Conservation (phyloP, 2,797 vertebrate genomes). For the Morelia viridis region DNA sequence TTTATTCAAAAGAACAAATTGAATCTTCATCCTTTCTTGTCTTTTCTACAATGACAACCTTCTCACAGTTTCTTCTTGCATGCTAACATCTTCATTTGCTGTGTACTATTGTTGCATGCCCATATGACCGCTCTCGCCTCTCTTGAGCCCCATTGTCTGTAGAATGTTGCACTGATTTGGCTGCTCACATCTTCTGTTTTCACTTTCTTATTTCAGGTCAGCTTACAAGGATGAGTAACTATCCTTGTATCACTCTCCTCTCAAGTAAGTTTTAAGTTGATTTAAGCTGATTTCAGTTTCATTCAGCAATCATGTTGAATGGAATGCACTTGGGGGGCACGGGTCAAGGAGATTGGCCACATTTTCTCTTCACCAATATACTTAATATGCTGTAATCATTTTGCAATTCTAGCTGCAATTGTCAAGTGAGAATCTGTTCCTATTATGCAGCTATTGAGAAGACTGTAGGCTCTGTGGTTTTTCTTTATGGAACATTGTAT, state of each 20-base stretch:
- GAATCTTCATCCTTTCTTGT: constrained; percentile 42
- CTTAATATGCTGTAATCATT: background rate
- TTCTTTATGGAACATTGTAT: background rate
- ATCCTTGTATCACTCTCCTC: constrained; percentile 77
- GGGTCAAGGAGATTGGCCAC: background rate
- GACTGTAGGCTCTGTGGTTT: background rate
- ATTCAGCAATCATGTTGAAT: background rate
- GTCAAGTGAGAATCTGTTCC: background rate
- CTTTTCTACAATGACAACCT: background rate
- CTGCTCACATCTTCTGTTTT: constrained; percentile 73
- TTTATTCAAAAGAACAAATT: constrained; percentile 20
- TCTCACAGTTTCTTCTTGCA: constrained; percentile 4
- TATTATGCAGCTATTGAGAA: background rate
- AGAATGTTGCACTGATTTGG: constrained; percentile 74
- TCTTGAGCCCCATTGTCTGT: constrained; percentile 71
- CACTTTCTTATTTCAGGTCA: constrained; percentile 84
- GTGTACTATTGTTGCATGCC: constrained; percentile 26
- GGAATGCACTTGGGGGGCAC: background rate
- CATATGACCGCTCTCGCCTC: constrained; percentile 30
- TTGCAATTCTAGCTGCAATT: background rate
- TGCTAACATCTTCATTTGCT: constrained; percentile 40
- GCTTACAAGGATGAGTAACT: constrained; percentile 90
- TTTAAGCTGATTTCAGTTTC: constrained; percentile 41
- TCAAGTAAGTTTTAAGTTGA: constrained; percentile 80
- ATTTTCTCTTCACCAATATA: background rate